Evolutionary conservation across 2,888 invertebrate genomes (phyloP), one percentile per base, ranked within the genome.

Genomic region (Mellilla xanthometata): DNA sequence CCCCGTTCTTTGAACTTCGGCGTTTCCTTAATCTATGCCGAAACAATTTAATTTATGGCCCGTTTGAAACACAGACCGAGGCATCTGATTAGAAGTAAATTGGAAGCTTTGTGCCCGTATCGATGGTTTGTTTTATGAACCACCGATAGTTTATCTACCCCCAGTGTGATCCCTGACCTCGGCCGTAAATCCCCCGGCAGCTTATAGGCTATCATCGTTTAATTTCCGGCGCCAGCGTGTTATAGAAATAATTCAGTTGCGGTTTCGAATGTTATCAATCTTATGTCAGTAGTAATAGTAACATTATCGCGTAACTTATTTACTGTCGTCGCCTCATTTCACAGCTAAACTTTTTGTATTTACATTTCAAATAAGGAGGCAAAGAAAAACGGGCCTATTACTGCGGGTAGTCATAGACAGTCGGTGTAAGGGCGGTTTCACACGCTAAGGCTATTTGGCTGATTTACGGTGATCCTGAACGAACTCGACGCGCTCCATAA

Each of bases 151-250:
- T 42, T 48, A 48, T 41, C 41, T 32, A 19, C 9, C 23, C 24
- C 33, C 24, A 12, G 22, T 2, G 12, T 29, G 38, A 39, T 41
- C 41, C 38, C 19, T 42, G 24, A 26, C 47, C 41, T 33, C 33
- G 12, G 12, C 28, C 24, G 38, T 48, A 48, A 42, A 38, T 41
- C 41, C 29, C 33, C 41, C 41, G 3, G 38, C 19, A 29, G 27
- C 29, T 48, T 38, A 47, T 24, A 38, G 40, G 26, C 38, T 48
- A 48, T 48, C 47, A 42, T 48, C 41, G 38, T 13, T 48, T 48
- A 48, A 48, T 48, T 48, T 48, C 47, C 47, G 47, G 22, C 23
- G 22, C 11, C 8, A 33, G 31, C 36, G 31, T 33, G 38, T 41
- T 27, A 31, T 29, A 9, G 31, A 33, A 40, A 42, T 48, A 48